These are phyloP conservation scores for Spea hammondii DNA, from an alignment of 2,797 vertebrate genomes.

Conservation along the genomic window DNA sequence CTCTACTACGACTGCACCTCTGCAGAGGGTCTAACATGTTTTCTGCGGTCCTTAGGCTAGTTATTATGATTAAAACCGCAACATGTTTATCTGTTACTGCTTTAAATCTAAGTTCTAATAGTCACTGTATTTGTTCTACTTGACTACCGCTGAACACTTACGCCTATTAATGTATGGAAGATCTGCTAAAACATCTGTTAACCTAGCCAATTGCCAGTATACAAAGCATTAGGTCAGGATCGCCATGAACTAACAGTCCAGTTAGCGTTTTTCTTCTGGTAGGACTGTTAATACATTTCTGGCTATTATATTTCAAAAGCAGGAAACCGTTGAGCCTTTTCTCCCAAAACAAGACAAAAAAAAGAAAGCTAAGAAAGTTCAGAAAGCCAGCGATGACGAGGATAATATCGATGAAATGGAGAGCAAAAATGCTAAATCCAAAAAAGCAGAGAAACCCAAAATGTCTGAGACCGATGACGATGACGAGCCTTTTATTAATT, in stretches of 20 bases:
- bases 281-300: too few species aligned
- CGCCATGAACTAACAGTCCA: background rate
- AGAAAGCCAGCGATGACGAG: conserved; percentile 79
- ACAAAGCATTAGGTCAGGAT: background rate
- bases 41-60: too few species aligned
- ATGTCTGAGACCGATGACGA: conserved; percentile 74
- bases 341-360: conserved; percentile 79
- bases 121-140: too few species aligned
- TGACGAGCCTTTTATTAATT: conserved; percentile 58
- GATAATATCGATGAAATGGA: conserved; percentile 76
- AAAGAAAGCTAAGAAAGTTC: conserved; percentile 85
- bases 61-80: too few species aligned
- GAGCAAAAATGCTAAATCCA: conserved; percentile 73
- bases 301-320: conserved; percentile 56
- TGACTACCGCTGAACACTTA: too few species aligned
- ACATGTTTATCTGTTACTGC: too few species aligned
- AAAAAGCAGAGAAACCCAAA: conserved; percentile 66
- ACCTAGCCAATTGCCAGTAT: too few species aligned
- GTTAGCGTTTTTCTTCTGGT: background rate
- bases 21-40: too few species aligned
- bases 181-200: too few species aligned
- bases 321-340: conserved; percentile 68
- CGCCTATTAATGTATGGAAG: too few species aligned
- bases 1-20: too few species aligned
- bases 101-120: too few species aligned